Evolutionary conservation across 2,113 vertebrate species (phyloP), one percentile per base, ranked within the genome.

Genomic region (Phalacrocorax pelagicus): DNA sequence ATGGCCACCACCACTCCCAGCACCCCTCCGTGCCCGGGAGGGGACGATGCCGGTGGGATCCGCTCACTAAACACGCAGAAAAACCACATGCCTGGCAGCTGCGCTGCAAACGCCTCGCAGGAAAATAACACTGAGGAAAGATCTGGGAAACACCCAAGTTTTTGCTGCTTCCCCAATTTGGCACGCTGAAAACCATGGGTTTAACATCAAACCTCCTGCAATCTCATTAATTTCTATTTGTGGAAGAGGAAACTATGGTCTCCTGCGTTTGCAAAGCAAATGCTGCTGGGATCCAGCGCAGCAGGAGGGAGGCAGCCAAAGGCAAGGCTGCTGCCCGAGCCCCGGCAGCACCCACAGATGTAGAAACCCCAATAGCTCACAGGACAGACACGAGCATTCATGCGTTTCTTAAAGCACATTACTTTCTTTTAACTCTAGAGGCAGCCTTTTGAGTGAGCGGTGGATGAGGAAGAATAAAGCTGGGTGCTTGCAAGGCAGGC

Each of bases 141-240:
- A 16, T 4, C 61, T 69, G 82, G 65, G 70, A 44, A 81, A 51
- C n/a, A 90, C 17, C 77, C 54, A 11, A 12, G 29, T 7, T 55
- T 58, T 47, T 4, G 1, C 72, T 20, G 18, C 75, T 90, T 47
- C 40, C 32, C 36, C 34, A 8, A 0, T 5, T 9, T 4, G 30
- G 23, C 71, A 9, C 40, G 23, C 79, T 46, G 91, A 58, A 73
- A 93, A 46, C 6, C 0, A 5, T 0, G 0, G 49, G 75, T 77
- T 49, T 18, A 14, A 49, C 65, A 6, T 4, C 51, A 49, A 74
- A 51, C 29, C 72, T 49, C 5, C 87, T 11, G 51, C 65, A 2
- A 18, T 1, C 42, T 18, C 29, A 0, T 29, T 13, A 0, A 19
- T 81, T 65, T 57, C 69, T 63, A 2, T 13, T 4, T 0, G 21